Conservation (phyloP, 2,113 vertebrate species). For the Parus major region DNA sequence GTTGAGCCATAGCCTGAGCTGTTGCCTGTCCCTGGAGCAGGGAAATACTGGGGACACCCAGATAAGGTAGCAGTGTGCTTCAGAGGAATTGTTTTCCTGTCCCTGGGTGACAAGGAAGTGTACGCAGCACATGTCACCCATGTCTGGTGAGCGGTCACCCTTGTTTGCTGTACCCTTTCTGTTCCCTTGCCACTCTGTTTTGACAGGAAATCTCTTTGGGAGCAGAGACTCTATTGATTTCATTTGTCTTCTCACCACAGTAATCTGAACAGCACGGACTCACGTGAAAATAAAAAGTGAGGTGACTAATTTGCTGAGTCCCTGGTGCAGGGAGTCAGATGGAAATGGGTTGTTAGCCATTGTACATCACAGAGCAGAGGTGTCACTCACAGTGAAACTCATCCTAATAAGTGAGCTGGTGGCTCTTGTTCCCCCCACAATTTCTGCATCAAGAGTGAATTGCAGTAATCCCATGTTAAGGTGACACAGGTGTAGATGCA, state of each 20-base stretch:
- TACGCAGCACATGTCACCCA: background rate
- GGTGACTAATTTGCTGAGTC: constrained; percentile 19
- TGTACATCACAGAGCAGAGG: background rate
- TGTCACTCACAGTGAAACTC: background rate
- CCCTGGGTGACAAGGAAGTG: background rate
- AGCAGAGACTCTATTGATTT: constrained; percentile 5
- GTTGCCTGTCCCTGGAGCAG: background rate
- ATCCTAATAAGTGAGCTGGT: background rate
- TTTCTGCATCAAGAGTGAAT: background rate
- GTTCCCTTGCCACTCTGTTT: background rate
- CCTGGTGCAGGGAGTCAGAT: constrained; percentile 7
- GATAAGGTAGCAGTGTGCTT: background rate
- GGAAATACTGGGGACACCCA: background rate
- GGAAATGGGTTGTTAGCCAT: background rate
- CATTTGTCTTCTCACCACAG: background rate
- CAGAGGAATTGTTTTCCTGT: background rate
- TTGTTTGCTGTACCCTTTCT: background rate
- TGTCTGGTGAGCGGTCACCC: background rate
- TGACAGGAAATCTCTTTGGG: background rate
- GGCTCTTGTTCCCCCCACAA: background rate
- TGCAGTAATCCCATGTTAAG: constrained; percentile 19
- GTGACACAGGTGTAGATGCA: constrained; percentile 53
- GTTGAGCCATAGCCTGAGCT: background rate
- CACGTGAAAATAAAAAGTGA: background rate
- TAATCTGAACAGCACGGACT: background rate